phyloP scores from a whole-genome alignment of 1,140 invertebrate genomes.

The Drosophila ogumai region DNA sequence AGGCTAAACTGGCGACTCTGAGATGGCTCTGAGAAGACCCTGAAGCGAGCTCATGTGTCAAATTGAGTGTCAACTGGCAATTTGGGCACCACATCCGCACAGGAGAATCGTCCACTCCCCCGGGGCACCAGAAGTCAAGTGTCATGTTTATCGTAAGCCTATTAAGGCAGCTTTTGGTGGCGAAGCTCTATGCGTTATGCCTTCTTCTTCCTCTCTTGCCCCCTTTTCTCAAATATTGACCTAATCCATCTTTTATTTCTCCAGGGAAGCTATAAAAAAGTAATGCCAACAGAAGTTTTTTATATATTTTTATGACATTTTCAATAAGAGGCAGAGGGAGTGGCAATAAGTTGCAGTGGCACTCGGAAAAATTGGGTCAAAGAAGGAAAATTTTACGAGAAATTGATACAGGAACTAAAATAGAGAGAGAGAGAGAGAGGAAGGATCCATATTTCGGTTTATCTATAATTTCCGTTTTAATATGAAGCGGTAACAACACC shows the following conservation, averaged over 20 bases:
- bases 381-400: background rate
- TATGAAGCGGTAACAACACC: too few species aligned
- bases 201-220: background rate
- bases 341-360: slow-evolving; percentile 24
- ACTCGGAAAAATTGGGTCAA: background rate
- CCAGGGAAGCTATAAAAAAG: slow-evolving; percentile 67
- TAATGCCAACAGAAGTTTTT: slow-evolving; percentile 14
- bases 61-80: slow-evolving; percentile 84
- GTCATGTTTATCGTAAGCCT: slow-evolving; percentile 84
- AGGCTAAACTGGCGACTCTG: background rate
- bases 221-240: slow-evolving; percentile 2
- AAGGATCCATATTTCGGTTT: too few species aligned
- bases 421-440: too few species aligned
- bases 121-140: slow-evolving; percentile 64
- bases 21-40: slow-evolving; percentile 13
- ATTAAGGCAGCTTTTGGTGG: slow-evolving; percentile 68
- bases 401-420: background rate
- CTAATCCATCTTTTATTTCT: background rate
- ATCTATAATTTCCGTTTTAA: too few species aligned
- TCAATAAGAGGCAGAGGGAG: slow-evolving; percentile 8
- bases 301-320: slow-evolving; percentile 67
- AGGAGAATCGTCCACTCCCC: background rate
- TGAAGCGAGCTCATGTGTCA: slow-evolving; percentile 74
- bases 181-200: slow-evolving; percentile 24
- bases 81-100: slow-evolving; percentile 56